Evolutionary conservation across 1,140 invertebrate species (phyloP), one percentile per base, ranked within the genome.

Genomic region (Chionoecetes opilio): DNA sequence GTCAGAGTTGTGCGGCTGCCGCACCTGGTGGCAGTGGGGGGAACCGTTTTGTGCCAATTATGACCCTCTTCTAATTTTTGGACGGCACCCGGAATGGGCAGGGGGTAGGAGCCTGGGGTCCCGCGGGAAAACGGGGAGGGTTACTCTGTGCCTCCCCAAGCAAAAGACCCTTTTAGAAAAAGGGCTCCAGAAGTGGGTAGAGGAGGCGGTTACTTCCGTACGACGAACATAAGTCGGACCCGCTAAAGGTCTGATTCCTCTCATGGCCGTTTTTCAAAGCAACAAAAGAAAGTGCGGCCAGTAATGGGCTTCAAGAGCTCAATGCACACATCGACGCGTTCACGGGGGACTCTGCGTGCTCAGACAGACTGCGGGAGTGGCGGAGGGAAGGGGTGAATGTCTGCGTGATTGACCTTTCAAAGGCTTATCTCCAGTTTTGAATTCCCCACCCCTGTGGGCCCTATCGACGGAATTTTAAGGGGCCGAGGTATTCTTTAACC

Each of bases 221-320:
- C 29, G 89, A 91, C 29, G 89, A 91, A 63, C 11, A 32, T 31
- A 91, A 53, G 41, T 63, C 31, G 89, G 38, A 63, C 89, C 89
- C 63, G 38, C 38, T 35, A 91, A 91, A 31, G 89, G 89, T n/a
- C 89, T 91, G 32, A 91, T 91, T 21, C 38, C 89, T n/a, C 89
- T 91, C n/a, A 53, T 91, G 89, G 89, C 37, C 6, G 89, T 63
- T n/a, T 41, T 91, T 9, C 89, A 53, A 53, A 8, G 29, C 3
- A 41, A 92, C 31, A 92, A 92, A 92, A 31, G 38, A 91, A 75
- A 63, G 89, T 91, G 29, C n/a, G 89, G 6, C 89, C 89, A 14
- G 89, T 91, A n/a, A 53, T 91, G 89, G 89, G 75, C 34, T 92
- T 37, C 82, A 41, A 35, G 82, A 92, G 34, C 34, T 92, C 9